Conservation (phyloP, 1,140 invertebrate genomes). For the Brachionus koreanus region DNA sequence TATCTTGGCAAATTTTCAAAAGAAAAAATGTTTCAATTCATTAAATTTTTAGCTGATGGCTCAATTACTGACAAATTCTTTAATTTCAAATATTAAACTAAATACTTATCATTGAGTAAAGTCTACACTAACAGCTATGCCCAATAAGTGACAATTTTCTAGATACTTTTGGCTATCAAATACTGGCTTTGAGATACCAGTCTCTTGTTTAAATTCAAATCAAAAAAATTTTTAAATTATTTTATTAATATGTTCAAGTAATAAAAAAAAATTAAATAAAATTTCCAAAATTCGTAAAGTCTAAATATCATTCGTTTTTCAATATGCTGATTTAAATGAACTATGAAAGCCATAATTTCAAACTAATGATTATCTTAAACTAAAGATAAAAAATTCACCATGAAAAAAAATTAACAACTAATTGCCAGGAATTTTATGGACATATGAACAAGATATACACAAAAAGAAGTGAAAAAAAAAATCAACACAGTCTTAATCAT, state of each 20-base stretch:
- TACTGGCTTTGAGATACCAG: neutral
- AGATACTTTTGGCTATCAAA: neutral
- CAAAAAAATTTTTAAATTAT: neutral
- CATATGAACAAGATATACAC: constrained; percentile 7
- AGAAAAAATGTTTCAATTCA: no score
- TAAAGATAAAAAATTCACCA: neutral
- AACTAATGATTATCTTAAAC: neutral
- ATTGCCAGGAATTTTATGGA: neutral
- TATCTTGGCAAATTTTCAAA: no score
- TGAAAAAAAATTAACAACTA: neutral
- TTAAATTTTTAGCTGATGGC: no score
- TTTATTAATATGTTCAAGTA: neutral
- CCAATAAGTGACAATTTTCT: no score
- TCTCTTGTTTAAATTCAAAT: neutral
- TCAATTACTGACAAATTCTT: no score
- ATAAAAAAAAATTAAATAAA: neutral
- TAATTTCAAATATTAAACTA: no score
- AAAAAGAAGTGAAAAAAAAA: neutral
- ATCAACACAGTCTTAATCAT: neutral
- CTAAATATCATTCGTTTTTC: constrained; percentile 8
- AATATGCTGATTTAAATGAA: neutral
- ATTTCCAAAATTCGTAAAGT: neutral
- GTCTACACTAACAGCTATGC: no score
- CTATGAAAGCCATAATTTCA: neutral
- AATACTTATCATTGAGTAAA: no score